phyloP scores from a whole-genome alignment of 2,888 invertebrate species.

The Drosophila kuntzei region DNA sequence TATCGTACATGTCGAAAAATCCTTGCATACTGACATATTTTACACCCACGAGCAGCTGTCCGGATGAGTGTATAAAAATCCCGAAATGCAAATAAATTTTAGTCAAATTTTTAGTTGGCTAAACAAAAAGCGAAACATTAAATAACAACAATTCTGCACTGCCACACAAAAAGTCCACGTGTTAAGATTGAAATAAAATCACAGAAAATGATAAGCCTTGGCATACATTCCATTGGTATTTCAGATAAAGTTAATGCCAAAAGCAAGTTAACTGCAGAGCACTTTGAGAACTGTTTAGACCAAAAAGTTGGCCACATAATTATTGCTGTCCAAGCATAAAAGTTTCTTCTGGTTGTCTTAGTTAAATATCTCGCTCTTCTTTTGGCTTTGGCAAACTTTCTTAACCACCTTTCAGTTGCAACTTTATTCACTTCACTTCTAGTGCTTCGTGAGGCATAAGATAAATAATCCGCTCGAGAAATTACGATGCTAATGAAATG shows the following conservation, averaged over 20 bases:
- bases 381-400: constrained; percentile 28
- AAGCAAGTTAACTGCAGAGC: constrained; percentile 39
- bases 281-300: constrained; percentile 26
- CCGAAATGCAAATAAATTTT: constrained; percentile 33
- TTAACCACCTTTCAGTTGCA: constrained; percentile 1
- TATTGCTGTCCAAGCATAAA: constrained; percentile 55
- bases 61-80: constrained; percentile 14
- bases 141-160: constrained; percentile 13
- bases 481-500: constrained; percentile 54
- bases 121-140: constrained; percentile 11
- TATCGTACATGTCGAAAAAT: too few relatives aligned
- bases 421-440: constrained; percentile 36
- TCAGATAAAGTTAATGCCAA: constrained; percentile 30
- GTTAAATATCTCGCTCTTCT: constrained; percentile 40
- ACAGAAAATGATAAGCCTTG: background rate
- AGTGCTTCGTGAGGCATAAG: constrained; percentile 25
- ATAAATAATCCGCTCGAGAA: constrained; percentile 56
- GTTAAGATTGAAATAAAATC: background rate
- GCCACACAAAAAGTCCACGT: background rate
- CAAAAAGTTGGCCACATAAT: constrained; percentile 46
- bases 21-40: constrained; percentile 7
- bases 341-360: constrained; percentile 42
- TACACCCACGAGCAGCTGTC: constrained; percentile 8
- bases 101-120: constrained; percentile 26
- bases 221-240: constrained; percentile 1